phyloP scores from a whole-genome alignment of 2,797 vertebrate species.

The Eulemur mongoz region DNA sequence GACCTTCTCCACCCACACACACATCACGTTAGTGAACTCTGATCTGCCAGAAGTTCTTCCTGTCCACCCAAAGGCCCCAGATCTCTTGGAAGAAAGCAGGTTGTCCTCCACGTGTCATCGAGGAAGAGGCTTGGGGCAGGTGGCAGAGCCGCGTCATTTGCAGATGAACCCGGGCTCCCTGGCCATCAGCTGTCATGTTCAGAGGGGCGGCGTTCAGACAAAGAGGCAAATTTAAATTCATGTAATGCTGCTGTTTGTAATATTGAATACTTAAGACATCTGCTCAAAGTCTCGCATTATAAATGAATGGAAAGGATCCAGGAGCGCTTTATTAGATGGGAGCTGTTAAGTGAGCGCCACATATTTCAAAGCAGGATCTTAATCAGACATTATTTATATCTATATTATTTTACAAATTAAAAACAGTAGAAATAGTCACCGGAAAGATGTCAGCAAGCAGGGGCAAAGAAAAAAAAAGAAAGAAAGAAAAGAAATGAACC shows the following conservation, averaged over 20 bases:
- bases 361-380: slow-evolving; percentile 75
- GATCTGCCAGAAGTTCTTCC: neutral
- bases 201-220: slow-evolving; percentile 68
- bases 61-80: neutral
- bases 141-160: neutral
- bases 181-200: slow-evolving; percentile 61
- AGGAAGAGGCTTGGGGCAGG: neutral
- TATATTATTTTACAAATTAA: slow-evolving; percentile 69
- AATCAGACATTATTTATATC: slow-evolving; percentile 72
- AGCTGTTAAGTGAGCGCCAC: slow-evolving; percentile 21
- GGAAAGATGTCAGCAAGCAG: slow-evolving; percentile 25
- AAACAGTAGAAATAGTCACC: slow-evolving; percentile 60
- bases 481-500: neutral
- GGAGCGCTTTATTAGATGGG: slow-evolving; percentile 66
- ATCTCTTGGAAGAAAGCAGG: neutral
- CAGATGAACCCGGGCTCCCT: neutral
- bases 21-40: neutral
- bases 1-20: neutral
- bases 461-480: neutral
- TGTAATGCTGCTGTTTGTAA: slow-evolving; percentile 77
- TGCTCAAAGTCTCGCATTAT: slow-evolving; percentile 74
- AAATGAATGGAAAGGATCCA: slow-evolving; percentile 77
- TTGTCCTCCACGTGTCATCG: rapidly evolving
- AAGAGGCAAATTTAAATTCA: slow-evolving; percentile 79
- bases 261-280: slow-evolving; percentile 79